A percentile compares a stretch with the other conserved stretches of the same genome.
These are phyloP conservation scores for Dendrolimus kikuchii DNA, from an alignment of 1,140 invertebrate genomes.

Conservation along the genomic window DNA sequence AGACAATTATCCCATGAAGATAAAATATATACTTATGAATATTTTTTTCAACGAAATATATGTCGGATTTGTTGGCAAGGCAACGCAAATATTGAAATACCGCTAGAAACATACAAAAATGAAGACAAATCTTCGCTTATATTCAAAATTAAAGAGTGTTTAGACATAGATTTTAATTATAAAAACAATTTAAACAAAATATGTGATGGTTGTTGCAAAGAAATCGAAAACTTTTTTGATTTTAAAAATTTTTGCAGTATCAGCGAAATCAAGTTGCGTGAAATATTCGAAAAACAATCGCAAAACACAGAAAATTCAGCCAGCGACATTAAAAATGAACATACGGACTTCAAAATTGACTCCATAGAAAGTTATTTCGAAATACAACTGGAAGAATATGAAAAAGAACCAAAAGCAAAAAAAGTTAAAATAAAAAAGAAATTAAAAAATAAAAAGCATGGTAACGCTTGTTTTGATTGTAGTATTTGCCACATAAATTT, in stretches of 20 bases:
- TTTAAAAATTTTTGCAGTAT: conserved; percentile 43
- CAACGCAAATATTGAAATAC: conserved; percentile 28
- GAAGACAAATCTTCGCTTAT: conserved; percentile 5
- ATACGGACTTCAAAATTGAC: conserved; percentile 17
- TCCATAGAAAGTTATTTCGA: conserved; percentile 11
- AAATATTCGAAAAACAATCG: conserved; percentile 22
- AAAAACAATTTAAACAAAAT: conserved; percentile 25
- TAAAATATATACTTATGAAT: conserved; percentile 37
- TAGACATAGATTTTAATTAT: conserved; percentile 33
- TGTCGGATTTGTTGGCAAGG: conserved; percentile 47
- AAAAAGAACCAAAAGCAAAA: conserved; percentile 7
- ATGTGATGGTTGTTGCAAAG: conserved; percentile 32
- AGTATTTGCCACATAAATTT: conserved; percentile 44
- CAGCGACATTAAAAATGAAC: conserved; percentile 9
- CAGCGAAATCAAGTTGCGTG: conserved; percentile 30
- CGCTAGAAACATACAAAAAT: conserved; percentile 9
- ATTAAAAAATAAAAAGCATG: conserved; percentile 25
- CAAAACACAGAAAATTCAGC: conserved; percentile 1
- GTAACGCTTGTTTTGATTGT: conserved; percentile 43
- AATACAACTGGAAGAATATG: conserved; percentile 11
- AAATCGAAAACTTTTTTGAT: conserved; percentile 37
- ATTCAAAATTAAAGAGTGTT: conserved; percentile 41
- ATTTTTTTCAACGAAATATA: conserved; percentile 45
- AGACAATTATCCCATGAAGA: conserved; percentile 13
- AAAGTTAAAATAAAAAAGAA: conserved; percentile 15